Base-by-base conservation (phyloP, 1,140 invertebrate genomes). In the Ephestia elutella region DNA sequence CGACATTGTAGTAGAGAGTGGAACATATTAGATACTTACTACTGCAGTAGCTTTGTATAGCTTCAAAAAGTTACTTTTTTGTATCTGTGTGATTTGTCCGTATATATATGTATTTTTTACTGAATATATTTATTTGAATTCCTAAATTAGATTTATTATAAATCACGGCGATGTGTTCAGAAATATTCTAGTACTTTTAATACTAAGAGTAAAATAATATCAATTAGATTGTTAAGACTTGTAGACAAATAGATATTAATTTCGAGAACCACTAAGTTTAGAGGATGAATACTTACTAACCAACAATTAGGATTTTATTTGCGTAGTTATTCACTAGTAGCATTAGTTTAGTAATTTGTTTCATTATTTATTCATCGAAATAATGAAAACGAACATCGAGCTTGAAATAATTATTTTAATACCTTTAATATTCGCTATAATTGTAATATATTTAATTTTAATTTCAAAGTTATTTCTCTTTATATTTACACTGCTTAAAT, bases 401-500 rank as follows among this genome's bases (percentile, higher is more conserved):
- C 85, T 87, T 87, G 80, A 75, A 81, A 81, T 80, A 60, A 63
- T 86, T 86, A 83, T 83, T 86, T 88, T 78, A 85, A 75, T 80
- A 86, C 64, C 71, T 82, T 78, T 65, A 77, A 78, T 80, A 80
- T 83, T 84, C 73, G 81, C 80, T 82, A 78, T 82, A 78, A 77
- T 82, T 77, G 69, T 79, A 78, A 73, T 71, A 73, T 81, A 81
- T 73, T 72, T 78, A 63, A 62, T 78, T 84, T 85, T 73, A 65
- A 71, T 83, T 83, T 75, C 38, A 82, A 83, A 75, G 81, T 86
- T 81, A 78, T 78, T 82, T 85, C 75, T 75, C 68, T 82, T 86
- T 78, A 87, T 87, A 83, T 86, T 84, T 86, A 87, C 81, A 87
- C 71, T 83, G 80, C 85, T 83, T 86, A 83, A 76, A 78, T 78